phyloP scores from a whole-genome alignment of 2,888 invertebrate species.

The Orchestes rusci region DNA sequence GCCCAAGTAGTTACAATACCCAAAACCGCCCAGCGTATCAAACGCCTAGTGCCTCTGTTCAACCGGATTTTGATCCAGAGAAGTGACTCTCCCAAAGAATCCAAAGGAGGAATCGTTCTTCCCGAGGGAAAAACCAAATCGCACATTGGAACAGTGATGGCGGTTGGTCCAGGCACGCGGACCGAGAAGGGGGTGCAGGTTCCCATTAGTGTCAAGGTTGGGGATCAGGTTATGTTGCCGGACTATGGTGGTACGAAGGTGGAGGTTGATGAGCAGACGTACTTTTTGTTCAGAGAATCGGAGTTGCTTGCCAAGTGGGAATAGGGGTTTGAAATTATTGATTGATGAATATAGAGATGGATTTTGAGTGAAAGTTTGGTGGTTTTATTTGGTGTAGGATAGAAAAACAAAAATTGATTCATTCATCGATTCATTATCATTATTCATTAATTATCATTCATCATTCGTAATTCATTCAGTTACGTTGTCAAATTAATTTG shows the following conservation, averaged over 20 bases:
- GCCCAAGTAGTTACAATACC: slow-evolving; percentile 13
- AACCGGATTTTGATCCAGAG: slow-evolving; percentile 34
- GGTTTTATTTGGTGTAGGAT: no score
- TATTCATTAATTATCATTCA: no score
- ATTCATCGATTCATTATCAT: no score
- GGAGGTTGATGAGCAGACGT: slow-evolving; percentile 56
- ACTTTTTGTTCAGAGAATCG: slow-evolving; percentile 83
- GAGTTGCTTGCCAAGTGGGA: slow-evolving; percentile 93
- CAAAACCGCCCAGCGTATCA: slow-evolving; percentile 23
- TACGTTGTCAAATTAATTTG: no score
- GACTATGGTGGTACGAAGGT: slow-evolving; percentile 97
- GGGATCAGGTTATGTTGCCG: slow-evolving; percentile 88
- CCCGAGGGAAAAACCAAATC: slow-evolving; percentile 29
- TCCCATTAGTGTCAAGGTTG: slow-evolving; percentile 72
- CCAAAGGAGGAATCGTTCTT: slow-evolving; percentile 34
- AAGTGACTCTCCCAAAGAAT: slow-evolving; percentile 27
- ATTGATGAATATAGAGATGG: no score
- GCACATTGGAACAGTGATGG: slow-evolving; percentile 31
- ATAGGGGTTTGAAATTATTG: no score
- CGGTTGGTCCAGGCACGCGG: slow-evolving; percentile 33
- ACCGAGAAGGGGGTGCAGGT: slow-evolving; percentile 66
- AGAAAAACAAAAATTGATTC: no score
- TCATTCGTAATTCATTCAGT: no score
- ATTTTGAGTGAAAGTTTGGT: no score
- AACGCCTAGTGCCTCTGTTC: slow-evolving; percentile 30